Evolutionary conservation across 2,113 vertebrate species (phyloP), one percentile per base, ranked within the genome.

Genomic region (Clinocottus analis): DNA sequence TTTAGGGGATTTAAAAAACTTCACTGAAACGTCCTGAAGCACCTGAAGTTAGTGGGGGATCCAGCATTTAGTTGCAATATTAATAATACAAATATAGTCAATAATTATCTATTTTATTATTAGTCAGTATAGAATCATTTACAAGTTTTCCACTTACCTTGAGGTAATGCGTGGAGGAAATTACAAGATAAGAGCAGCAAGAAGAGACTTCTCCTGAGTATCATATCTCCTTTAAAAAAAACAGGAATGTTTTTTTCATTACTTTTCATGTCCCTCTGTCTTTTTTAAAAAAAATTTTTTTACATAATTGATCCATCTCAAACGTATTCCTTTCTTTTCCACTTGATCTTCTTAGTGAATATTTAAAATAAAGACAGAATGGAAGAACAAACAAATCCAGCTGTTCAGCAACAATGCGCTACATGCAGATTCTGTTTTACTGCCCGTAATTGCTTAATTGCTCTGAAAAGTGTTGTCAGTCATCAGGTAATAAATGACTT

Each of bases 191-290:
- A 55, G 68, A 93, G 89, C 86, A 97, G 87, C 90, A 95, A 94
- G 88, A 95, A 84, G 72, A 96, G 90, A 77, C 90, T 90, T 80
- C 93, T 94, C 88, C 89, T 94, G 87, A 92, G 94, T 85, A 94
- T 93, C 95, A 96, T 98, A 90, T 92, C 94, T 93, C 91, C 96
- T 96, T 87, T 11, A 92, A 92, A 82, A 88, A 72, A 92, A 85
- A 74, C 35, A 83, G n/a, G 72, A 56, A 77, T 19, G 4, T 5
- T 58, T 61, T 47, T 17, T 51, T 78, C 72, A 72, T 82, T 80
- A 77, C 55, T 64, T 80, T 83, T 17, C 11, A 27, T 4, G 23
- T 13, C 41, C 4, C 12, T 62, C n/a, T n/a, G n/a, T n/a, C n/a
- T n/a, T n/a, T n/a, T n/a, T n/a, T n/a, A n/a, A n/a, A n/a, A n/a